phyloP scores from a whole-genome alignment of 1,140 invertebrate species.

The Apis cerana region DNA sequence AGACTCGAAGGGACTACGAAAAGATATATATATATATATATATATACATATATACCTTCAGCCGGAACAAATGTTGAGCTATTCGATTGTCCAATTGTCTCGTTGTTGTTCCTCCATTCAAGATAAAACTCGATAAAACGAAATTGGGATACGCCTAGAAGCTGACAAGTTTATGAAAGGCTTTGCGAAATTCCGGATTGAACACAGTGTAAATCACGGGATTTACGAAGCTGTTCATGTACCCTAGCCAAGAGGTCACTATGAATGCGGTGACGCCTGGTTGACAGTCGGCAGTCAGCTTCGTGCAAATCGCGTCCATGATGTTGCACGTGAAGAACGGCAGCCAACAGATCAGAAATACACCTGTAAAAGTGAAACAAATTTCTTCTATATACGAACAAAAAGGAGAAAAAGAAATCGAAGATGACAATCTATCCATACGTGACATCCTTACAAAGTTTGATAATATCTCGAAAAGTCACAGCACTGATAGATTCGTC shows the following conservation, averaged over 20 bases:
- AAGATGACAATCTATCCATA: no score
- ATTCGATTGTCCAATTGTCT: constrained; percentile 48
- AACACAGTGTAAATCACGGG: constrained; percentile 99
- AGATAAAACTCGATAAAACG: background rate
- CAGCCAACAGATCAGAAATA: constrained; percentile 99
- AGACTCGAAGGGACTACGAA: no score
- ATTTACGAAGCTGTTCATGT: constrained; percentile 99
- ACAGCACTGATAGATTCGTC: no score
- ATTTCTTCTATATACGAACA: background rate
- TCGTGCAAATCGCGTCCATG: constrained; percentile 97
- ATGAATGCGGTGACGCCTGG: constrained; percentile 95
- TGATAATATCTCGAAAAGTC: no score
- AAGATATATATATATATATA: background rate
- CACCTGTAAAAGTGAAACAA: constrained; percentile 83
- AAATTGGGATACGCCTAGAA: constrained; percentile 58
- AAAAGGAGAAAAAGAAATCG: background rate
- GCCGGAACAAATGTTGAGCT: constrained; percentile 41
- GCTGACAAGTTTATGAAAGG: constrained; percentile 96
- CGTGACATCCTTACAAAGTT: no score
- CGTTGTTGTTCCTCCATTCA: constrained; percentile 15
- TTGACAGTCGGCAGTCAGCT: constrained; percentile 89
- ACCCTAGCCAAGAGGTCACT: constrained; percentile 98
- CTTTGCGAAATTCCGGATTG: constrained; percentile 99
- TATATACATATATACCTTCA: constrained; percentile 30
- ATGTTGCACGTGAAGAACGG: constrained; percentile 95